Base-by-base conservation (phyloP, 2,797 vertebrate species). In the Mycteria americana region DNA sequence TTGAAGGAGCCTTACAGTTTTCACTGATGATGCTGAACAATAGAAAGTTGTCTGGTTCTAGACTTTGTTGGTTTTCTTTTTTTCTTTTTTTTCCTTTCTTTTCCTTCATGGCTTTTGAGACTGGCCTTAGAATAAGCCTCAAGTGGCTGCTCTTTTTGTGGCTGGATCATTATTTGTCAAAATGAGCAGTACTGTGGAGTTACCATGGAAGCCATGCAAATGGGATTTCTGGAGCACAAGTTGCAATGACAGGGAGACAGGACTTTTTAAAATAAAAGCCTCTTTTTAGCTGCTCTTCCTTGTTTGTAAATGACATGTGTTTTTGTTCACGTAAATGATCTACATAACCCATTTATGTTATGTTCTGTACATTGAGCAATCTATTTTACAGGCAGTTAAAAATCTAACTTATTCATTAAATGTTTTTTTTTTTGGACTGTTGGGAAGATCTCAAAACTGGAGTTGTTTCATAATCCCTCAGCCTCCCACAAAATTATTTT, bases 171-270 rank as follows among this genome's bases (percentile, higher is more conserved):
- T 96, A 95, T 97, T 97, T 92, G 89, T 96, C 51, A 96, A 97
- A 96, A 96, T 85, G 96, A 97, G 91, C 93, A 95, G 93, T 97
- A 90, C 95, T 97, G 97, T 93, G 67, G 74, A 85, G 98, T 98
- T 98, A 97, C 98, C 98, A 98, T 98, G 97, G 98, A 88, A 97
- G 97, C 98, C 91, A 96, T 97, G 97, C 98, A 98, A 98, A 98
- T 98, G 98, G 98, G 95, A 98, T 99, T 98, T 98, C 98, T 98
- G 99, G 99, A 98, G 98, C 97, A 98, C 98, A 97, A 97, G 94
- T 96, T 89, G 94, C 97, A 94, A 89, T 85, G 87, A 96, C 97
- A 97, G 93, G 91, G 95, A 97, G 95, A 97, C 91, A 88, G 95
- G 96, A 94, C 92, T 97, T 94, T 78, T 75, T 37, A 81, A 82